Base-by-base conservation (phyloP, 1,140 invertebrate genomes). In the Leptinotarsa defecta region DNA sequence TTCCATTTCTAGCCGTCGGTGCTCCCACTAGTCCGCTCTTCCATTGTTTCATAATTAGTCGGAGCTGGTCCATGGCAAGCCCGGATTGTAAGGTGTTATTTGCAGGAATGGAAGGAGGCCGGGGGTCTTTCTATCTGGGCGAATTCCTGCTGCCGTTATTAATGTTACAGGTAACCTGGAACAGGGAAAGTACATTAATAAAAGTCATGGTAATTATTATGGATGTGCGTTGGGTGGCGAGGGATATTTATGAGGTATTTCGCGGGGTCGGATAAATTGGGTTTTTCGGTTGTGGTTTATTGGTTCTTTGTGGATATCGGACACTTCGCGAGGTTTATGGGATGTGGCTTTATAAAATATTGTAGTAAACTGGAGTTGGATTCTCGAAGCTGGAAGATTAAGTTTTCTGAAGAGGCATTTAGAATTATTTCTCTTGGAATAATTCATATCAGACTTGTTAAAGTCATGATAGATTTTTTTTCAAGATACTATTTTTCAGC, bases 131-230 rank as follows among this genome's bases (percentile, higher is more conserved):
- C 34, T 43, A 64, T 64, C 19, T 64, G 65, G 65, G 65, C 27
- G 19, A 22, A 24, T 68, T 13, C 17, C 65, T 34, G 20, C 65
- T 34, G 17, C 65, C 3, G 65, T 24, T 68, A 68, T 68, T 68
- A 68, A 68, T 68, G 24, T 43, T 24, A 13, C 65, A 34, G 65
- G 65, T 34, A 68, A 68, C 65, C 65, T 68, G 24, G 65, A 68
- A 68, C 65, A 68, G 43, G 65, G 65, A 68, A 68, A 68, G 65
- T 68, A 68, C 65, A 68, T 68, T 68, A 68, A 68, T 68, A 68
- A 68, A 68, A 68, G 65, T 68, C 65, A 27, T 34, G 27, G 43
- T 68, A 68, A 68, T 68, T 68, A 43, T 68, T 68, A 68, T 68
- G 65, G 65, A 68, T 68, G 65, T 43, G 6, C 43, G 27, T 43